Percentiles rank a stretch among this genome's conserved stretches.
Evolutionary conservation across 2,113 vertebrate genomes (phyloP).

Genomic region (Patagioenas fasciata): DNA sequence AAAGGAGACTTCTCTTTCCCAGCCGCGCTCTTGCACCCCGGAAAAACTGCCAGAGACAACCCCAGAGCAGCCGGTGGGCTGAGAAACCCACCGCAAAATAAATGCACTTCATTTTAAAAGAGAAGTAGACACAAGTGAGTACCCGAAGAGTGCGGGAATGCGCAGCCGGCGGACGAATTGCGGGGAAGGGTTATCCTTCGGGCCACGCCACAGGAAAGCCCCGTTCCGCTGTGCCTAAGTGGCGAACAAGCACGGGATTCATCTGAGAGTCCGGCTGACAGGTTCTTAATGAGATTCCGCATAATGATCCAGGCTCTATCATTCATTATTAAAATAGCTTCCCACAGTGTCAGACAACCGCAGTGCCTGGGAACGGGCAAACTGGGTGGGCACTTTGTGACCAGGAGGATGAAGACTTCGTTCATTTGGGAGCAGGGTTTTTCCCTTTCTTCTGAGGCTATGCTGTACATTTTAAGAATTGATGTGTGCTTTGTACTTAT

Average conservation of each 20-base stretch:
- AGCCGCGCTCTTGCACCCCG: neutral
- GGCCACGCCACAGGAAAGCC: neutral
- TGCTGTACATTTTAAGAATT: neutral
- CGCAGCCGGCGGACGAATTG: too few species aligned
- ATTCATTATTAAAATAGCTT: neutral
- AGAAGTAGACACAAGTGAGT: accelerated
- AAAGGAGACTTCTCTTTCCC: neutral
- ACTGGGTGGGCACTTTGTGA: neutral
- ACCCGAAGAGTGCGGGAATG: neutral
- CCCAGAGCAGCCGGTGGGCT: too few species aligned
- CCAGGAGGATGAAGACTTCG: neutral
- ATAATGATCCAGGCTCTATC: neutral
- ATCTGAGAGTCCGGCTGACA: neutral
- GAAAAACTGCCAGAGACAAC: neutral
- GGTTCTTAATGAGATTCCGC: neutral
- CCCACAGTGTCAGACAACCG: neutral
- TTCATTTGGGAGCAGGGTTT: neutral
- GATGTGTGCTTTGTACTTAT: accelerated
- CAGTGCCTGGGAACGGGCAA: neutral
- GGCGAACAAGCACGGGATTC: neutral
- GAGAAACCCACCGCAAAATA: neutral
- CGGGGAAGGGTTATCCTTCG: neutral
- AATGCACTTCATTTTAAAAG: accelerated
- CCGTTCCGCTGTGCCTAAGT: neutral
- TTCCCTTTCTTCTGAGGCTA: neutral